Percentiles rank a stretch among this genome's conserved stretches.
Conservation (phyloP, 2,888 invertebrate species). For the Drosophila acutilabella region DNA sequence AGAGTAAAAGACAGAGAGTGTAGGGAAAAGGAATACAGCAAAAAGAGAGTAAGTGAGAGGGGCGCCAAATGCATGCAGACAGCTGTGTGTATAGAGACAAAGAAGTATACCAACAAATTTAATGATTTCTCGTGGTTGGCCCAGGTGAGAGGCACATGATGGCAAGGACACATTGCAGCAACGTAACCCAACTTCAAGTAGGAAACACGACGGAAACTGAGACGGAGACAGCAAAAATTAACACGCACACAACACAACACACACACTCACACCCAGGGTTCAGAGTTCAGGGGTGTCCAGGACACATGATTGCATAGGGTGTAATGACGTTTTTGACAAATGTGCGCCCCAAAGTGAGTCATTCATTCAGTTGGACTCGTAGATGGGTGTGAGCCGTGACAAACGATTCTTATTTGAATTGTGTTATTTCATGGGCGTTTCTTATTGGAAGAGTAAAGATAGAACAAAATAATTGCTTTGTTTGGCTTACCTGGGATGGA, state of each 20-base stretch:
- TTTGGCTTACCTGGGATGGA: conserved; percentile 62
- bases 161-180: conserved; percentile 44
- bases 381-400: conserved; percentile 11
- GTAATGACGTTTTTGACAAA: conserved; percentile 60
- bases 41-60: conserved; percentile 19
- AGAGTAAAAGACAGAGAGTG: conserved; percentile 7
- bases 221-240: conserved; percentile 47
- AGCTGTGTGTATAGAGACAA: conserved; percentile 59
- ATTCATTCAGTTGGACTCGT: conserved; percentile 15
- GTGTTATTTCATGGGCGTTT: neutral
- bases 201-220: conserved; percentile 38
- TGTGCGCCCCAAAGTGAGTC: conserved; percentile 43
- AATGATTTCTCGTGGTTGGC: conserved; percentile 70
- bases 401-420: conserved; percentile 6
- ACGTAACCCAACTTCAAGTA: no score
- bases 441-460: no score
- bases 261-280: conserved; percentile 11
- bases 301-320: conserved; percentile 44
- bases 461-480: neutral
- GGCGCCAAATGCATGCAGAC: conserved; percentile 49
- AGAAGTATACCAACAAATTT: conserved; percentile 81
- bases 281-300: conserved; percentile 32
- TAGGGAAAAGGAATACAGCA: conserved; percentile 5
- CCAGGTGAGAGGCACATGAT: conserved; percentile 55
- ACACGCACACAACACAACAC: conserved; percentile 29